These are phyloP conservation scores for Laterallus jamaicensis DNA, from an alignment of 2,113 vertebrate species.

Conservation along the genomic window DNA sequence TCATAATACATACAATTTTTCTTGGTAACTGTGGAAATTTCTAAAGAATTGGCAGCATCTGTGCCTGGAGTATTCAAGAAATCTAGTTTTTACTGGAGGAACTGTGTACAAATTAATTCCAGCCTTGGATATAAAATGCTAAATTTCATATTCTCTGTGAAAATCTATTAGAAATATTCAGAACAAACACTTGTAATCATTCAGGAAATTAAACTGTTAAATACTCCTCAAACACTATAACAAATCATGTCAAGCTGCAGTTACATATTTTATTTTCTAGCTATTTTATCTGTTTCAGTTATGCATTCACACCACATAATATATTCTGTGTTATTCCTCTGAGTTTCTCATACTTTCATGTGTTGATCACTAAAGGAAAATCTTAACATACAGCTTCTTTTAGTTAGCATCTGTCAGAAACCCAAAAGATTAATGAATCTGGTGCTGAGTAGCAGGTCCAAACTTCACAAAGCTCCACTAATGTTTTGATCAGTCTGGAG, in stretches of 20 bases:
- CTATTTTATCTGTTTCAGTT: slow-evolving; percentile 47
- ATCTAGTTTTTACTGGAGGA: slow-evolving; percentile 28
- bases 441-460: slow-evolving; percentile 58
- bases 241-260: neutral
- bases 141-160: slow-evolving; percentile 16
- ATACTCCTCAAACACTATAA: slow-evolving; percentile 35
- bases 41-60: slow-evolving; percentile 46
- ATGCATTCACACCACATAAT: neutral
- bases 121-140: slow-evolving; percentile 13
- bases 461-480: slow-evolving; percentile 64
- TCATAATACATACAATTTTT: slow-evolving; percentile 57
- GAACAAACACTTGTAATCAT: neutral
- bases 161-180: slow-evolving; percentile 7
- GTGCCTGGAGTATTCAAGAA: slow-evolving; percentile 41
- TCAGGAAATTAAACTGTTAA: slow-evolving; percentile 55
- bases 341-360: neutral
- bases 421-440: slow-evolving; percentile 56
- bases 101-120: slow-evolving; percentile 52
- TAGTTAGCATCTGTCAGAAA: slow-evolving; percentile 64
- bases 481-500: slow-evolving; percentile 72
- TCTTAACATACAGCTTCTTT: slow-evolving; percentile 42
- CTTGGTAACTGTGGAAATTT: slow-evolving; percentile 52
- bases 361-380: slow-evolving; percentile 29
- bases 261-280: slow-evolving; percentile 37
- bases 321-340: slow-evolving; percentile 8